A percentile compares a stretch with the other conserved stretches of the same genome.
These are phyloP conservation scores for Frankliniella intonsa DNA, from an alignment of 2,888 invertebrate species.

Conservation along the genomic window DNA sequence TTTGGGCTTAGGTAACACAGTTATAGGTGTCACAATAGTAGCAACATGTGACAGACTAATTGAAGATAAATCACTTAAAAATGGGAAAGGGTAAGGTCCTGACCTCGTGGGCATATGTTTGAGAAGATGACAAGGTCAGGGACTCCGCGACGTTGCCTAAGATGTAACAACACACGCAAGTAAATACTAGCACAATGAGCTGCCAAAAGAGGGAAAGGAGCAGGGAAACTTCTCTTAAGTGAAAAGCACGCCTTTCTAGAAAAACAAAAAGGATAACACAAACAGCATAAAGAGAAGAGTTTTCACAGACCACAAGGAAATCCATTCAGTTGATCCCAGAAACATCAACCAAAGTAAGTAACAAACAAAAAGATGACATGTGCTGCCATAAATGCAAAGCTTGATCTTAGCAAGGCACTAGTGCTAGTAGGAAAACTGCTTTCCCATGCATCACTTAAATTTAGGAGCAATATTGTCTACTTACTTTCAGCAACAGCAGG, in stretches of 20 bases:
- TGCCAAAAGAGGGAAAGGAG: neutral
- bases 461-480: constrained; percentile 27
- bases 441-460: neutral
- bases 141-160: constrained; percentile 3
- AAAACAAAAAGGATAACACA: neutral
- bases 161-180: neutral
- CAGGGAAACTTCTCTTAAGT: neutral
- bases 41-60: neutral
- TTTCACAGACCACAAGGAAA: too few relatives aligned
- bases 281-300: neutral
- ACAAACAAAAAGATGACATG: too few relatives aligned
- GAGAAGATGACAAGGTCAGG: neutral
- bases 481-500: constrained; percentile 37
- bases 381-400: too few relatives aligned
- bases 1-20: too few relatives aligned
- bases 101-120: constrained; percentile 7
- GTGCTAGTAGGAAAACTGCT: too few relatives aligned
- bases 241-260: neutral
- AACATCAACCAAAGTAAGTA: too few relatives aligned
- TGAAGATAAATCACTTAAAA: neutral
- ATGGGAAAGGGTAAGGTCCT: neutral
- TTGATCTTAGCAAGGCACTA: too few relatives aligned
- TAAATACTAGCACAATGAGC: neutral
- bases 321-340: too few relatives aligned
- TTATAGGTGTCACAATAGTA: too few relatives aligned